These are phyloP conservation scores for Calyptomena viridis DNA, from an alignment of 2,113 vertebrate genomes.

Conservation along the genomic window DNA sequence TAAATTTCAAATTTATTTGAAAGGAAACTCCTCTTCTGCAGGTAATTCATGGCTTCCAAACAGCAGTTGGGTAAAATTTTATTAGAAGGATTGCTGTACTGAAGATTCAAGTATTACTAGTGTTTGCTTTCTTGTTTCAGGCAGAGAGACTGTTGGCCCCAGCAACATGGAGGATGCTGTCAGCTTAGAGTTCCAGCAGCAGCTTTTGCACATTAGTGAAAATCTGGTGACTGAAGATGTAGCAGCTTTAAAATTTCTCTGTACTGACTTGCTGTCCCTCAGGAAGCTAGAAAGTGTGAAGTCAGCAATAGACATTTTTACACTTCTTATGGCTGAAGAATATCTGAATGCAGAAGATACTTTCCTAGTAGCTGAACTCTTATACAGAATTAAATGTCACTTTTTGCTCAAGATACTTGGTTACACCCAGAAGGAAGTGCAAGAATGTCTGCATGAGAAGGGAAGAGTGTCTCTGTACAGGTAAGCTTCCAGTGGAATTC, in stretches of 20 bases:
- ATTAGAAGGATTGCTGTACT: not conserved
- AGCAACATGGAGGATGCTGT: not conserved
- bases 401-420: slow-evolving; percentile 45
- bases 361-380: slow-evolving; percentile 73
- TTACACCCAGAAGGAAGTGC: slow-evolving; percentile 54
- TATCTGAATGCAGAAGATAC: slow-evolving; percentile 39
- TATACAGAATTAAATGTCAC: slow-evolving; percentile 53
- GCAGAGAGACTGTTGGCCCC: not conserved
- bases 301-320: slow-evolving; percentile 65
- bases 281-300: slow-evolving; percentile 36
- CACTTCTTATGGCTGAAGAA: slow-evolving; percentile 22
- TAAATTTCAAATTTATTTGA: not conserved
- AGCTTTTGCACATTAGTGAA: slow-evolving; percentile 51
- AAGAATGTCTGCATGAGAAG: not conserved
- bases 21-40: not conserved
- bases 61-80: not conserved
- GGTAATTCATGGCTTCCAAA: not conserved
- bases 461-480: slow-evolving; percentile 65
- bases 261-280: slow-evolving; percentile 37
- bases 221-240: slow-evolving; percentile 59
- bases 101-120: not conserved
- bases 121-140: not conserved
- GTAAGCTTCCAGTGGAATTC: slow-evolving; percentile 38
- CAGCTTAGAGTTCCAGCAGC: not conserved
- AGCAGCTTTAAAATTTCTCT: slow-evolving; percentile 75